Conservation (phyloP, 2,113 vertebrate species). For the Gallinago paraguaiae region DNA sequence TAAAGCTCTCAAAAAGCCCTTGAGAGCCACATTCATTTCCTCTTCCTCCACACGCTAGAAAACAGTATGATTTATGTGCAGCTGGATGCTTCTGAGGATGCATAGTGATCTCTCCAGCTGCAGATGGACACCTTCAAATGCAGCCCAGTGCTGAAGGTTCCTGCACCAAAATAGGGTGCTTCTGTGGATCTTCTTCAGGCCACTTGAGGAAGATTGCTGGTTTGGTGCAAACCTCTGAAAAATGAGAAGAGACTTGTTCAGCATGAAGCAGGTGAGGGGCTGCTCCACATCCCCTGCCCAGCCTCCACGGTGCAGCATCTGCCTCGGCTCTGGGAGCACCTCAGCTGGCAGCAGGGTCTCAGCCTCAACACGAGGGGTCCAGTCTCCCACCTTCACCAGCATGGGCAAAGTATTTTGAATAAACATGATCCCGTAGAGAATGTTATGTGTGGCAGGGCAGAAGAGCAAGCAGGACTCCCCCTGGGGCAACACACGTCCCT, state of each 20-base stretch:
- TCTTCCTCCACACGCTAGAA: neutral
- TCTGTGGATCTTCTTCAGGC: neutral
- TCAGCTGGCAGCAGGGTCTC: accelerated
- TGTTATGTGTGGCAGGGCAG: neutral
- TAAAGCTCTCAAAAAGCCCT: neutral
- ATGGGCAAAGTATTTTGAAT: neutral
- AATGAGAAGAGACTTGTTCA: neutral
- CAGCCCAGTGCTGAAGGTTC: neutral
- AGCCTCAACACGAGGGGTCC: neutral
- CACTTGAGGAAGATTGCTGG: neutral
- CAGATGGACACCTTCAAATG: neutral
- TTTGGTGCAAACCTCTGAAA: neutral
- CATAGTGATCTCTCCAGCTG: neutral
- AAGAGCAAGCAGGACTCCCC: neutral
- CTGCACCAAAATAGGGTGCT: neutral
- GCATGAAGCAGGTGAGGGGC: neutral
- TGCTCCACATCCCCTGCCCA: accelerated
- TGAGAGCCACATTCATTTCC: neutral
- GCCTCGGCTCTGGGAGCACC: neutral
- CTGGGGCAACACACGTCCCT: accelerated
- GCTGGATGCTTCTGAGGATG: neutral
- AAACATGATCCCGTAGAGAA: accelerated
- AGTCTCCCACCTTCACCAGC: neutral
- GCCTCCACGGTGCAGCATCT: accelerated
- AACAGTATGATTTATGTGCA: neutral